Conservation (phyloP, 2,113 vertebrate species). For the Semicossyphus pulcher region DNA sequence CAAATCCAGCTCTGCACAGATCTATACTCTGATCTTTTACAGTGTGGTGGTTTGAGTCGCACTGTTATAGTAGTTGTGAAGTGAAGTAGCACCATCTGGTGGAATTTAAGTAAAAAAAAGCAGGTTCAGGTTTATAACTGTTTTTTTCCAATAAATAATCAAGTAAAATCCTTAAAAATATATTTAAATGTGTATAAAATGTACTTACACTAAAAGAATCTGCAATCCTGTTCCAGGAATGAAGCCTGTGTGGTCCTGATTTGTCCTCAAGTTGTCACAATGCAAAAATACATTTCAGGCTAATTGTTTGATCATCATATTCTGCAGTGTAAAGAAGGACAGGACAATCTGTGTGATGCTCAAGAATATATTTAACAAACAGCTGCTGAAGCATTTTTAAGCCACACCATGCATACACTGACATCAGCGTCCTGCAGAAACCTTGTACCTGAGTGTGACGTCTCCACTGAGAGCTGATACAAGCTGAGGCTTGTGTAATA, state of each 20-base stretch:
- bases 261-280: too few species aligned
- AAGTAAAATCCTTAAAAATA: too few species aligned
- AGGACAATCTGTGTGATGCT: constrained; percentile 43
- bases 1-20: too few species aligned
- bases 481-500: not conserved
- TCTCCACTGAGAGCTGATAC: not conserved
- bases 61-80: not conserved
- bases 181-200: too few species aligned
- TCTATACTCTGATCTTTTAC: too few species aligned
- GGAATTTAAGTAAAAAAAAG: not conserved
- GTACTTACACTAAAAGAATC: too few species aligned
- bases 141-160: not conserved
- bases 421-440: constrained; percentile 19
- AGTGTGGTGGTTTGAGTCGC: too few species aligned
- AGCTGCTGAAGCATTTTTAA: constrained; percentile 13
- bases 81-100: constrained; percentile 9
- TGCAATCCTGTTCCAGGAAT: too few species aligned
- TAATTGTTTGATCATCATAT: not conserved
- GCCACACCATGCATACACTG: constrained; percentile 42
- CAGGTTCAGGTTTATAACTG: too few species aligned
- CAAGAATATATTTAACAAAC: constrained; percentile 53
- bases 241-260: too few species aligned
- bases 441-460: constrained; percentile 6
- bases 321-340: constrained; percentile 37
- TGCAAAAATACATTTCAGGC: too few species aligned